A percentile compares a stretch with the other conserved stretches of the same genome.
Conservation (phyloP, 1,140 invertebrate species). For the Aethina tumida region DNA sequence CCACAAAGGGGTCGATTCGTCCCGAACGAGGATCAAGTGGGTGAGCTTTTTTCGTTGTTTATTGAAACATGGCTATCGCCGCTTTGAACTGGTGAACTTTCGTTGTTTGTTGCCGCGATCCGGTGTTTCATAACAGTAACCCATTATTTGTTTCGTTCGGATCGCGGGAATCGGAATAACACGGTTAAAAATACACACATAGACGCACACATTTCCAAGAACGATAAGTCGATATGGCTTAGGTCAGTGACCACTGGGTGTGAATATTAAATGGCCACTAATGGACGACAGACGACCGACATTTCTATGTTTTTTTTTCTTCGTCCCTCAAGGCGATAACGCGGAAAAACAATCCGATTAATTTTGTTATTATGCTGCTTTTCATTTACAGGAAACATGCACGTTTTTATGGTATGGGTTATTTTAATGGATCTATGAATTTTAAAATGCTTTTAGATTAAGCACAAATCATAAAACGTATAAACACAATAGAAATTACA, state of each 20-base stretch:
- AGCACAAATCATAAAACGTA: too few species aligned
- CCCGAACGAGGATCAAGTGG: not conserved
- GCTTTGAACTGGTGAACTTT: not conserved
- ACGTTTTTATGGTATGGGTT: too few species aligned
- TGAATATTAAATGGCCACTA: too few species aligned
- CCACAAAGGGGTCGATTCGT: not conserved
- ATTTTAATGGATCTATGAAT: too few species aligned
- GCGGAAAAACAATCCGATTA: too few species aligned
- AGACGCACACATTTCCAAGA: constrained; percentile 1
- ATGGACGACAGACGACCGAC: too few species aligned
- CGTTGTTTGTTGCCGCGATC: not conserved
- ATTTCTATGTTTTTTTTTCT: too few species aligned
- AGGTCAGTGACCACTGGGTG: constrained; percentile 4
- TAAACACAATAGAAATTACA: too few species aligned
- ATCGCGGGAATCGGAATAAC: not conserved
- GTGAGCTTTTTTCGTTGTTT: not conserved
- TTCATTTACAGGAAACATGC: too few species aligned
- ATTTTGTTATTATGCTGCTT: too few species aligned
- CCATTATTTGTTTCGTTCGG: constrained; percentile 1
- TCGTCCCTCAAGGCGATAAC: too few species aligned
- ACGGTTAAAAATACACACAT: constrained; percentile 3
- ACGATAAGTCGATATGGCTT: not conserved
- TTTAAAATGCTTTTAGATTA: too few species aligned
- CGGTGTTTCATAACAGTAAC: constrained; percentile 4
- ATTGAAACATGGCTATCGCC: not conserved